Percentiles rank a stretch among this genome's conserved stretches.
phyloP scores from a whole-genome alignment of 2,888 invertebrate genomes.

The Tetragonisca angustula region DNA sequence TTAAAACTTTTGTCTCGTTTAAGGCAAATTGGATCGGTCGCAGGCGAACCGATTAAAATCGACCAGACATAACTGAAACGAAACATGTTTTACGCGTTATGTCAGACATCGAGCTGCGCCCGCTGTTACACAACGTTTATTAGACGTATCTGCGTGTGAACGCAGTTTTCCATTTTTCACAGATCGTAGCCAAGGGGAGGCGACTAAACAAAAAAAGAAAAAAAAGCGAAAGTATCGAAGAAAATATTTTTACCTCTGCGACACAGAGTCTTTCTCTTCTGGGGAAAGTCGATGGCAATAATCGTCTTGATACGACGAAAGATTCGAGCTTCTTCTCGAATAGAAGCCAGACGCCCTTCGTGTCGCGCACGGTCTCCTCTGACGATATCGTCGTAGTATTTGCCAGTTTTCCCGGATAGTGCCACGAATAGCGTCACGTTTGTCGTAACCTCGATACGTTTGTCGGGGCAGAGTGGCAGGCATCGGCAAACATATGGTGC shows the following conservation, averaged over 20 bases:
- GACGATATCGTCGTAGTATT: too few relatives aligned
- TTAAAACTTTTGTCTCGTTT: constrained; percentile 24
- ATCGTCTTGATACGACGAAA: not conserved
- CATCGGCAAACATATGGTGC: not conserved
- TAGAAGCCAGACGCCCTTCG: not conserved
- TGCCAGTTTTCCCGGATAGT: constrained; percentile 6
- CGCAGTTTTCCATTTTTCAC: not conserved
- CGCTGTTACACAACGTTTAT: not conserved
- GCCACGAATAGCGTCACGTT: constrained; percentile 10
- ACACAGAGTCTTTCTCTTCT: not conserved
- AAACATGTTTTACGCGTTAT: not conserved
- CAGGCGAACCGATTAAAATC: not conserved
- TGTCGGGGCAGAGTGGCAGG: not conserved
- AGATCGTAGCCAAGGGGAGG: not conserved
- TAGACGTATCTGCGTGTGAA: not conserved
- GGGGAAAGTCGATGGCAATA: not conserved
- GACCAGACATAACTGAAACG: not conserved
- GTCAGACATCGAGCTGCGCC: not conserved
- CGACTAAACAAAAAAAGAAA: not conserved
- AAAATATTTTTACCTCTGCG: not conserved
- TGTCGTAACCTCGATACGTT: constrained; percentile 14
- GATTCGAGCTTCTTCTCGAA: not conserved
- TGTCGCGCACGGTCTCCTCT: not conserved
- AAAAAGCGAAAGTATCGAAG: not conserved
- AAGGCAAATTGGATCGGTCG: constrained; percentile 27